A percentile compares a stretch with the other conserved stretches of the same genome.
Conservation (phyloP, 2,888 invertebrate species). For the Acanthosepion pharaonis region DNA sequence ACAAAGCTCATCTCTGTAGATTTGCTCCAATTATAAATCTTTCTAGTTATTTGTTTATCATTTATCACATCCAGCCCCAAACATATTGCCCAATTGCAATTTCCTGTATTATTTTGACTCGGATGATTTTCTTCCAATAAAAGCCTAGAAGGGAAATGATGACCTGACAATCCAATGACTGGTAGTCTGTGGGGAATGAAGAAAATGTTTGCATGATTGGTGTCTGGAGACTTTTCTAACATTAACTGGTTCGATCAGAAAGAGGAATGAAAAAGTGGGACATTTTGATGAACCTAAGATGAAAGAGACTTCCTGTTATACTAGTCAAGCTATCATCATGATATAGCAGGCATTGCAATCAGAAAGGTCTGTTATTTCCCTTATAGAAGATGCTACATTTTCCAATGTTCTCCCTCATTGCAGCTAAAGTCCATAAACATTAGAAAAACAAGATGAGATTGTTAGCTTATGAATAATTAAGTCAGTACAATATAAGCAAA, state of each 20-base stretch:
- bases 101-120: background rate
- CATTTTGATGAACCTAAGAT: conserved; percentile 16
- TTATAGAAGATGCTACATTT: background rate
- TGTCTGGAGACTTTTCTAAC: background rate
- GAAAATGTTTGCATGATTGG: background rate
- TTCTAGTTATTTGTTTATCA: too few species aligned
- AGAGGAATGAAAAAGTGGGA: background rate
- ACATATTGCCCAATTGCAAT: background rate
- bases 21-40: too few species aligned
- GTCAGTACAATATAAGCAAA: background rate
- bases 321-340: background rate
- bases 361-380: background rate
- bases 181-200: background rate
- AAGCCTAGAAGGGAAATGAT: background rate
- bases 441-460: background rate
- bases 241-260: background rate
- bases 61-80: background rate
- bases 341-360: background rate
- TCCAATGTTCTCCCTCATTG: background rate
- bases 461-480: background rate
- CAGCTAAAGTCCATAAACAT: background rate
- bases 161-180: too few species aligned
- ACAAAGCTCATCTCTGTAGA: too few species aligned
- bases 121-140: background rate
- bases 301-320: conserved; percentile 4